phyloP scores from a whole-genome alignment of 64 coral and sea anemone species.

The Orbicella faveolata region DNA sequence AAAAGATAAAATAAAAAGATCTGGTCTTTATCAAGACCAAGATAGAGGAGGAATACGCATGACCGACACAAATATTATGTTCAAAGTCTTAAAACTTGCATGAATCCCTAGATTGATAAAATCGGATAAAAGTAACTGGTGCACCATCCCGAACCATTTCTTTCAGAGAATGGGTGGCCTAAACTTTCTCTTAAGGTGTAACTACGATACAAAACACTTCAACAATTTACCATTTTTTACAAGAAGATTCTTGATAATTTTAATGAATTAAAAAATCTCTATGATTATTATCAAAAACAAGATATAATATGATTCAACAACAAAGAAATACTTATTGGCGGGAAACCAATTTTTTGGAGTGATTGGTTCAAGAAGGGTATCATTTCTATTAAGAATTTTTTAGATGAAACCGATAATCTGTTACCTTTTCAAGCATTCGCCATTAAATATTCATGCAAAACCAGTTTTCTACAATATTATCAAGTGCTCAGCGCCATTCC shows the following conservation, averaged over 20 bases:
- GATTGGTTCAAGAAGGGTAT: neutral
- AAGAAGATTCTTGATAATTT: neutral
- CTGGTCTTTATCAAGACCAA: neutral
- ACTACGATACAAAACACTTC: neutral
- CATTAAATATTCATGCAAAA: neutral
- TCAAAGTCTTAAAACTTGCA: neutral
- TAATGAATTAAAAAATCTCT: neutral
- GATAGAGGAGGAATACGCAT: neutral
- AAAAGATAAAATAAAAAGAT: conserved; percentile 9
- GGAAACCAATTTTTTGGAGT: neutral
- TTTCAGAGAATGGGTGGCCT: neutral
- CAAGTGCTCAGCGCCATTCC: conserved; percentile 4
- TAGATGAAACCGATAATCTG: neutral
- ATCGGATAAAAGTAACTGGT: neutral
- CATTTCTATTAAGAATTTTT: neutral
- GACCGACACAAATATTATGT: neutral
- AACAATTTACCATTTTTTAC: neutral
- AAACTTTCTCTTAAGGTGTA: neutral
- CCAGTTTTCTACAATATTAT: neutral
- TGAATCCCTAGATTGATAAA: neutral
- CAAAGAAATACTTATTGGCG: neutral
- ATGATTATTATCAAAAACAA: neutral
- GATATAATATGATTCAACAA: neutral
- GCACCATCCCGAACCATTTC: neutral
- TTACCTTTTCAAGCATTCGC: neutral